Percentiles rank a stretch among this genome's conserved stretches.
Conservation (phyloP, 2,888 invertebrate genomes). For the Elmis aenea region DNA sequence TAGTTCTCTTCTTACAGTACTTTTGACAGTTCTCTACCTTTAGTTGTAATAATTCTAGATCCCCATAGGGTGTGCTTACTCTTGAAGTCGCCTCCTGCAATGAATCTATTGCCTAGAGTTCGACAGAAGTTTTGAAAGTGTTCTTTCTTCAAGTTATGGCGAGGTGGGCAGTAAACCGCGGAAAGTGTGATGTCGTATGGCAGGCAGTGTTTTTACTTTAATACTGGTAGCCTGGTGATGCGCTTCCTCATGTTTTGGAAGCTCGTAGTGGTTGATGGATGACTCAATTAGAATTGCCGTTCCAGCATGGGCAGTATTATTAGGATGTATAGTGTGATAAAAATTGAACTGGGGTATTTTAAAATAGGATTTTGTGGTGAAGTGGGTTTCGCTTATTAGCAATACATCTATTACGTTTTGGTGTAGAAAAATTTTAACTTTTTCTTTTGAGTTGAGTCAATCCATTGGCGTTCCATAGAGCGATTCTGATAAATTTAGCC, state of each 20-base stretch:
- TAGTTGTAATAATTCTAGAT: slow-evolving; percentile 19
- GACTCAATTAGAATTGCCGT: slow-evolving; percentile 19
- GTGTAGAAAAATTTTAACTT: no score
- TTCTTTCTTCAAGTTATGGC: slow-evolving; percentile 20
- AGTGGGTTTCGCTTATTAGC: slow-evolving; percentile 17
- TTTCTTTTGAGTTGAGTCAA: no score
- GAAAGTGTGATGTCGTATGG: slow-evolving; percentile 13
- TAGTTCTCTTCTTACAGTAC: slow-evolving; percentile 3
- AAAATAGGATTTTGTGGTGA: slow-evolving; percentile 16
- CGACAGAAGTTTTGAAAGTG: slow-evolving; percentile 17
- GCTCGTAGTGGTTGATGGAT: slow-evolving; percentile 20
- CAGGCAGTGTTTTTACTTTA: slow-evolving; percentile 11
- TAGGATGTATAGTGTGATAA: slow-evolving; percentile 19
- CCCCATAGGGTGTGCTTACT: slow-evolving; percentile 25
- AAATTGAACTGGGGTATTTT: slow-evolving; percentile 15
- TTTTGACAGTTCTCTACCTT: slow-evolving; percentile 10
- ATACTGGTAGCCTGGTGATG: slow-evolving; percentile 21
- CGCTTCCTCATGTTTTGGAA: slow-evolving; percentile 3
- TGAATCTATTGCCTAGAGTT: slow-evolving; percentile 16
- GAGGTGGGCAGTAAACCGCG: slow-evolving; percentile 26
- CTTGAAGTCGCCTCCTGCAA: slow-evolving; percentile 26
- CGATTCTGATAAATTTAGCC: no score
- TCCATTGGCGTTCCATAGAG: no score
- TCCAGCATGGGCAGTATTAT: slow-evolving; percentile 19
- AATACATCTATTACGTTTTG: slow-evolving; percentile 14